Base-by-base conservation (phyloP, 2,113 vertebrate genomes). In the Blennius ocellaris region DNA sequence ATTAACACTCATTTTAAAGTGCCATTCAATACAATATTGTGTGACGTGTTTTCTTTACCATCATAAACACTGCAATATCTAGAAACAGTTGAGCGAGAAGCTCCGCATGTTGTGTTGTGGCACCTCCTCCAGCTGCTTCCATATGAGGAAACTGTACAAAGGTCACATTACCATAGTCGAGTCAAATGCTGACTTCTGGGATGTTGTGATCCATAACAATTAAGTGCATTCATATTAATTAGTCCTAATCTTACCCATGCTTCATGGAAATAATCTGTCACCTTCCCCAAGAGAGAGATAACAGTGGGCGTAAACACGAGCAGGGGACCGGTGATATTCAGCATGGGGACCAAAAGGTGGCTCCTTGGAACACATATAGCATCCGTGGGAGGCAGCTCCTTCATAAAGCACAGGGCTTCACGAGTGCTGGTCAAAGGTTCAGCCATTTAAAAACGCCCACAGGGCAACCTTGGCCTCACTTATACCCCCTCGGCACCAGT, bases 81-180 rank as follows among this genome's bases (percentile, higher is more conserved):
- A 9, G 62, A 75, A 30, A 17, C 3, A 59, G 17, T 16, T 8
- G 5, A 47, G 11, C 21, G 2, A 4, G 21, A 30, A 30, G 21
- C 21, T 30, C 21, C 65, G 14, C n/a, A 58, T 43, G 21, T 17
- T 41, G 41, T 73, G 60, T 12, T 16, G 44, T 54, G 41, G 6
- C 63, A 47, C 69, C 44, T 52, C 54, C 16, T 30, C 56, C 36
- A 55, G 48, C 78, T 78, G 68, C 71, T 86, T 69, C 36, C 64
- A 78, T 56, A 30, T 2, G 21, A 30, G 21, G 21, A 84, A 77
- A 54, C 39, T 64, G 11, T 45, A 80, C 55, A 93, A 92, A 94
- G 89, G 88, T 93, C 89, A 92, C 90, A 94, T 93, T 94, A 90
- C 81, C 91, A 93, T 93, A 91, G 73, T 17, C 38, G 44, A 82